These are phyloP conservation scores for Saccostrea cuccullata DNA, from an alignment of 1,140 invertebrate genomes.

Conservation along the genomic window DNA sequence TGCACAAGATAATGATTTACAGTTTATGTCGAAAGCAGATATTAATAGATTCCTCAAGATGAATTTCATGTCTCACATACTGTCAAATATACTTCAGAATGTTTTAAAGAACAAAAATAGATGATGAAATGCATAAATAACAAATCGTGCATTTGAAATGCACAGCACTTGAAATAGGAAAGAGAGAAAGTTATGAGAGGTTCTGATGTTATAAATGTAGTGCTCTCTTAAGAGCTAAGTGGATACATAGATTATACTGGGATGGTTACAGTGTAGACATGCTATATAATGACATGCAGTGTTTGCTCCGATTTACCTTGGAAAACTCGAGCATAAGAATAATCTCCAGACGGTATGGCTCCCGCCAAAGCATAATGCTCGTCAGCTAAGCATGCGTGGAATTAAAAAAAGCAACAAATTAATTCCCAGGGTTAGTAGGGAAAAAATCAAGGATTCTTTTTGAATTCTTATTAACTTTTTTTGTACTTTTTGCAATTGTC, in stretches of 20 bases:
- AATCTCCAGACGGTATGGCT: background rate
- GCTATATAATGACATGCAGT: background rate
- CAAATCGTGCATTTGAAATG: background rate
- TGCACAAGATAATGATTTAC: background rate
- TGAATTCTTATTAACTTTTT: background rate
- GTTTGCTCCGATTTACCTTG: background rate
- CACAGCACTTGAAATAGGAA: background rate
- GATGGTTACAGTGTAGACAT: background rate
- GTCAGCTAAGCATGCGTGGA: constrained; percentile 9
- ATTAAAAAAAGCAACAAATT: background rate
- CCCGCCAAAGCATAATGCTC: background rate
- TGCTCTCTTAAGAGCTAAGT: background rate
- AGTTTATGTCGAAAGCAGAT: too few species aligned
- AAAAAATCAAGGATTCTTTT: background rate
- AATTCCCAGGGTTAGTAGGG: constrained; percentile 4
- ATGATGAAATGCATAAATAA: too few species aligned
- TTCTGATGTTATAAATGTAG: background rate
- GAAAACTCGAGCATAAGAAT: constrained; percentile 21
- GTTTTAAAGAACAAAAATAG: too few species aligned
- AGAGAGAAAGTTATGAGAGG: background rate
- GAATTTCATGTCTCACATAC: too few species aligned
- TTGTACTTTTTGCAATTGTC: background rate
- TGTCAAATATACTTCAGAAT: too few species aligned
- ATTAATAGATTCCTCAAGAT: too few species aligned
- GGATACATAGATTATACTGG: background rate